Base-by-base conservation (phyloP, 2,888 invertebrate genomes). In the Zelleria hepariella region DNA sequence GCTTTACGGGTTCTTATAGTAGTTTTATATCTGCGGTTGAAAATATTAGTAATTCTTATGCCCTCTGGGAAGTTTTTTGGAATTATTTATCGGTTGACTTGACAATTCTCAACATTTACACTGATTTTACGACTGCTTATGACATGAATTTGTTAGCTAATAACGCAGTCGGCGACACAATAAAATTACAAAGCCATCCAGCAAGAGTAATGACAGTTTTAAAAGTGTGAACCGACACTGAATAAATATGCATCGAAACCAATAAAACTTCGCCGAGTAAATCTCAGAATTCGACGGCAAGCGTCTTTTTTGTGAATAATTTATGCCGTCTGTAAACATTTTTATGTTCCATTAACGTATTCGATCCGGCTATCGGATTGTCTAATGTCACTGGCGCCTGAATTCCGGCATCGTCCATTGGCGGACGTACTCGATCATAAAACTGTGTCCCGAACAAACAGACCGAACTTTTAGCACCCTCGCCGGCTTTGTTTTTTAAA, bases 361-460 rank as follows among this genome's bases (percentile, higher is more conserved):
- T 77, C 71, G 80, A 79, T 80, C 77, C 75, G 74, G 72, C 76
- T 86, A 86, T 86, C 83, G 79, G 77, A 72, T 76, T 77, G 78
- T 81, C 82, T 86, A 85, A 86, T 87, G 86, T 70, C 65, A 69
- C 72, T 80, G 87, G 87, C 87, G 87, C 87, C 87, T 82, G 69
- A 67, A 79, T 77, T 80, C 80, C 78, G 78, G 71, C 67, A 66
- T 24, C 47, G 42, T 62, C 64, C 66, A 69, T 71, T 69, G 72
- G 70, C 80, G 77, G 80, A 84, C 77, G 81, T 83, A 76, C 78
- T 74, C 68, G 66, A 67, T 76, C 79, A 80, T 86, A 80, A 86
- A 86, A 80, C 72, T 75, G 68, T 67, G 83, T 79, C 82, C 82
- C 82, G 74, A 82, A 81, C 75, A 82, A 85, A 86, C 81, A 42